phyloP scores from a whole-genome alignment of 1,140 invertebrate species.

The Mizuhopecten yessoensis region DNA sequence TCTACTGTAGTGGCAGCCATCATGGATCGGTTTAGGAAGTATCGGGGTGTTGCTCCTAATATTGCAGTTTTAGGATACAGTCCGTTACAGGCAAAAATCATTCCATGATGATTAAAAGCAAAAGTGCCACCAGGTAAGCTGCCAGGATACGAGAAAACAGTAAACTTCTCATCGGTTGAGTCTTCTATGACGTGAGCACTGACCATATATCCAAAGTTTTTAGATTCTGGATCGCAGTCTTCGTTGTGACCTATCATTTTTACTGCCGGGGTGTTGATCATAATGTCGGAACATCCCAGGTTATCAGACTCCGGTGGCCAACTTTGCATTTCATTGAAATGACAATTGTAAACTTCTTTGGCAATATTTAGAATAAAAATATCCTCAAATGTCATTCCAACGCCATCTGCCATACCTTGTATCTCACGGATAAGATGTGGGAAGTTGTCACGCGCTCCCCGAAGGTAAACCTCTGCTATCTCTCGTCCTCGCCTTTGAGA shows the following conservation, averaged over 20 bases:
- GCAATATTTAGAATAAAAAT: background rate
- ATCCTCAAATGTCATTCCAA: slow-evolving; percentile 6
- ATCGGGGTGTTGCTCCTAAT: background rate
- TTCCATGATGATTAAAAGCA: background rate
- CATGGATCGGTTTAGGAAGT: background rate
- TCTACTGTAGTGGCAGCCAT: background rate
- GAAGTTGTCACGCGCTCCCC: too few relatives aligned
- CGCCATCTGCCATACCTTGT: slow-evolving; percentile 8
- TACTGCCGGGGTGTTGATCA: background rate
- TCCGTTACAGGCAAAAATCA: background rate
- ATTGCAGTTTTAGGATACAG: background rate
- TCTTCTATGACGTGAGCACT: background rate
- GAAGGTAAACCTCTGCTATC: background rate
- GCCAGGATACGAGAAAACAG: background rate
- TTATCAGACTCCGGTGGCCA: background rate
- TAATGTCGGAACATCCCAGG: background rate
- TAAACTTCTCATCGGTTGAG: background rate
- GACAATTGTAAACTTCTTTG: background rate
- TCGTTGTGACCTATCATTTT: background rate
- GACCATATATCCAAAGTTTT: background rate
- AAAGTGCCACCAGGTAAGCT: background rate
- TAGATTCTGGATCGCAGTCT: background rate
- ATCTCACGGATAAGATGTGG: background rate
- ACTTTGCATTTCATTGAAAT: background rate
- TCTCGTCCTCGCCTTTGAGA: slow-evolving; percentile 4